phyloP scores from a whole-genome alignment of 2,888 invertebrate species.

The Druceiella hillmani region DNA sequence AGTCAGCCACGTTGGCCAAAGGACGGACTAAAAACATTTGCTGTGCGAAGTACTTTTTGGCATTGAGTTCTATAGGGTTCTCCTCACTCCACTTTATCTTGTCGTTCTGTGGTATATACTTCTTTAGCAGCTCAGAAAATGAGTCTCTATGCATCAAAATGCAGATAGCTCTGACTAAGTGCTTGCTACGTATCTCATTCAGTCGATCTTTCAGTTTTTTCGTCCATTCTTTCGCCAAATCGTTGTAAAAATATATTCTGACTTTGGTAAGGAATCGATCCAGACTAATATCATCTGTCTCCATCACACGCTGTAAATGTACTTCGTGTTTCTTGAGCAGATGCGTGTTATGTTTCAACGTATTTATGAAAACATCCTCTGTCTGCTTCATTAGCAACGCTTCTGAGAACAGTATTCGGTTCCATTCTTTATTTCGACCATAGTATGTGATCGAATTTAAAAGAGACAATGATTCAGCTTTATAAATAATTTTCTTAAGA shows the following conservation, averaged over 20 bases:
- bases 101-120: conserved; percentile 31
- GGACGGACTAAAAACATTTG: conserved; percentile 38
- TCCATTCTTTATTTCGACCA: conserved; percentile 36
- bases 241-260: conserved; percentile 34
- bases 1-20: conserved; percentile 30
- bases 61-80: conserved; percentile 31
- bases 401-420: conserved; percentile 34
- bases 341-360: conserved; percentile 35
- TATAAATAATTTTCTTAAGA: too few relatives aligned
- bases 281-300: conserved; percentile 28
- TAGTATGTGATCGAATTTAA: conserved; percentile 30
- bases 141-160: conserved; percentile 28
- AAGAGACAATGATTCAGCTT: too few relatives aligned
- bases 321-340: conserved; percentile 28
- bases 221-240: conserved; percentile 30
- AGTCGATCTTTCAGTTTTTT: conserved; percentile 28
- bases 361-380: conserved; percentile 33
- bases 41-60: conserved; percentile 34
- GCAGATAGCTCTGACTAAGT: conserved; percentile 32
- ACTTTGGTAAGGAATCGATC: conserved; percentile 30
- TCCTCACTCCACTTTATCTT: conserved; percentile 34
- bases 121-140: conserved; percentile 29
- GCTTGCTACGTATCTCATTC: conserved; percentile 14
- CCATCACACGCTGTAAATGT: conserved; percentile 27
- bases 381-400: conserved; percentile 31